Conservation (phyloP, 2,888 invertebrate genomes). For the Xestia sexstrigata region DNA sequence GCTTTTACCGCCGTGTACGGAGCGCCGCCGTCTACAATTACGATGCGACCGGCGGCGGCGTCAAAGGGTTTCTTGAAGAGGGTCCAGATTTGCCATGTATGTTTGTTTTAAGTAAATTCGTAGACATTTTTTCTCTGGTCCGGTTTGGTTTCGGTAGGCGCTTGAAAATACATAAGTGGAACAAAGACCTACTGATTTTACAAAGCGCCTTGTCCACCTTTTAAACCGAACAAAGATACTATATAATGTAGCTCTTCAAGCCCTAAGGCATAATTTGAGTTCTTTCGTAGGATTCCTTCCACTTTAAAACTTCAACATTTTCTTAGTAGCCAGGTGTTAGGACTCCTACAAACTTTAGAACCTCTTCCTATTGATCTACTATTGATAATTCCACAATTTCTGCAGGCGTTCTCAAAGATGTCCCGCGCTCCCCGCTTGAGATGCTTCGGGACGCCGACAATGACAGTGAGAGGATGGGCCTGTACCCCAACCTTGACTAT, state of each 20-base stretch:
- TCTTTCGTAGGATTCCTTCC: background rate
- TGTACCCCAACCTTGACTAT: conserved; percentile 99
- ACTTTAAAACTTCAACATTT: background rate
- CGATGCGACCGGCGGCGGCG: background rate
- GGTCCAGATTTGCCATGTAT: background rate
- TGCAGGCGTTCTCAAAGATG: conserved; percentile 98
- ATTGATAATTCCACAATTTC: background rate
- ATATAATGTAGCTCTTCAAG: background rate
- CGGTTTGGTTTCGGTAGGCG: too few relatives aligned
- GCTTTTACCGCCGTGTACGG: too few relatives aligned
- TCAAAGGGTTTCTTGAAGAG: background rate
- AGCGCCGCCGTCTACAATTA: background rate
- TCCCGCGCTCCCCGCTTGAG: conserved; percentile 97
- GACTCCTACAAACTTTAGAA: background rate
- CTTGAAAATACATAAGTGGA: background rate
- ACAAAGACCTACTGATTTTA: background rate
- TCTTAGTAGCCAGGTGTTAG: background rate
- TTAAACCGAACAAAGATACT: background rate
- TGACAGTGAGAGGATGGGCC: conserved; percentile 96
- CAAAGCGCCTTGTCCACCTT: background rate
- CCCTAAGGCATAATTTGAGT: background rate
- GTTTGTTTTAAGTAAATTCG: background rate
- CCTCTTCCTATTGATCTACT: background rate
- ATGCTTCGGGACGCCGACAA: conserved; percentile 97
- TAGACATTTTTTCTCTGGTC: background rate